These are phyloP conservation scores for Drosophila willistoni DNA, from an alignment of 1,140 invertebrate genomes.

Conservation along the genomic window DNA sequence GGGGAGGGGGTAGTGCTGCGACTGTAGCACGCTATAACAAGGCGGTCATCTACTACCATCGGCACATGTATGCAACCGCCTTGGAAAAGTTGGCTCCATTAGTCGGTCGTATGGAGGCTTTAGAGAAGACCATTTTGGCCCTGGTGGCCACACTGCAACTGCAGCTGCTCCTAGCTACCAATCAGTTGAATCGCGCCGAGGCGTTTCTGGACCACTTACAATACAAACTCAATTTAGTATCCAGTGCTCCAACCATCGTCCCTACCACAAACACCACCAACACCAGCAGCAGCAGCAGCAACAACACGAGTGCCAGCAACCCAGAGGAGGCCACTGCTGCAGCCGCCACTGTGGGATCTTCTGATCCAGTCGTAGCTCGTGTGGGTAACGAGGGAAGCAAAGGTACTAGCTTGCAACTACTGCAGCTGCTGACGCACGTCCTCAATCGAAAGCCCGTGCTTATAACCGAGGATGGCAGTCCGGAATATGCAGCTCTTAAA, in stretches of 20 bases:
- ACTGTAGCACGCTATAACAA: slow-evolving; percentile 90
- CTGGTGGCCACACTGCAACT: slow-evolving; percentile 84
- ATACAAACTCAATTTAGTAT: slow-evolving; percentile 63
- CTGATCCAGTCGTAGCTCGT: slow-evolving; percentile 14
- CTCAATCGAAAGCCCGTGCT: slow-evolving; percentile 84
- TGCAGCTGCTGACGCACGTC: slow-evolving; percentile 84
- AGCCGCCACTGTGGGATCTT: not conserved
- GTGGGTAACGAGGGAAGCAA: slow-evolving; percentile 52
- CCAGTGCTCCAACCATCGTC: slow-evolving; percentile 76
- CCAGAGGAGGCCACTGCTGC: slow-evolving; percentile 18
- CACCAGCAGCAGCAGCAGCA: slow-evolving; percentile 11
- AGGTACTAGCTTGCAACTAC: slow-evolving; percentile 83
- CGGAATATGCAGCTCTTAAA: slow-evolving; percentile 80
- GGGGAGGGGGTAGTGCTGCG: slow-evolving; percentile 43
- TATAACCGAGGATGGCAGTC: slow-evolving; percentile 83
- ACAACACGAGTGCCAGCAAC: not conserved
- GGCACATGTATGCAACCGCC: slow-evolving; percentile 90
- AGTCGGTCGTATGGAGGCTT: slow-evolving; percentile 89
- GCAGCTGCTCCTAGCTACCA: slow-evolving; percentile 70
- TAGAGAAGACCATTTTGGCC: slow-evolving; percentile 86
- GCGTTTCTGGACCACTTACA: slow-evolving; percentile 73
- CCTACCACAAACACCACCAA: slow-evolving; percentile 80
- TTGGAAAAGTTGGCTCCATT: slow-evolving; percentile 89
- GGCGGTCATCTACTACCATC: slow-evolving; percentile 91
- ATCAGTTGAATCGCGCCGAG: slow-evolving; percentile 74